A percentile compares a stretch with the other conserved stretches of the same genome.
These are phyloP conservation scores for Tachycineta bicolor DNA, from an alignment of 2,113 vertebrate species.

Conservation along the genomic window DNA sequence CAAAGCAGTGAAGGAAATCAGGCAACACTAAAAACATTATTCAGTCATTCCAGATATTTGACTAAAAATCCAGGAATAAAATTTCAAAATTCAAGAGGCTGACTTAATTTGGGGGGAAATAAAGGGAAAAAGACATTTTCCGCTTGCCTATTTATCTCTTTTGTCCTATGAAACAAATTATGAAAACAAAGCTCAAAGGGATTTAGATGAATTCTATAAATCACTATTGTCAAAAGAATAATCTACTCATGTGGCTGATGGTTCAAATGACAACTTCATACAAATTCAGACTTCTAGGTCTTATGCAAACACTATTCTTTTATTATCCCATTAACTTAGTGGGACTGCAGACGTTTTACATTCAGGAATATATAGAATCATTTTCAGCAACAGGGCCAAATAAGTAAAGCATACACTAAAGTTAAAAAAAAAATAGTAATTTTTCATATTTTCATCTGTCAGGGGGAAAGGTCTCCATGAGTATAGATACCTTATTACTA, in stretches of 20 bases:
- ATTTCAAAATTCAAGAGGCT: background rate
- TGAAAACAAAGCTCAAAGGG: background rate
- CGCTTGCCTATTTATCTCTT: background rate
- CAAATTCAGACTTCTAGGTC: background rate
- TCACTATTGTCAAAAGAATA: background rate
- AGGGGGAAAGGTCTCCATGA: background rate
- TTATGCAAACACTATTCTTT: background rate
- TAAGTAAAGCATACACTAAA: background rate
- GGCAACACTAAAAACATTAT: background rate
- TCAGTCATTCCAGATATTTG: background rate
- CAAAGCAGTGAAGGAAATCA: background rate
- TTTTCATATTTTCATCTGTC: background rate
- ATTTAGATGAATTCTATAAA: background rate
- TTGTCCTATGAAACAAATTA: background rate
- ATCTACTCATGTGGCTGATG: background rate
- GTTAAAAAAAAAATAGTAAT: background rate
- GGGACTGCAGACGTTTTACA: background rate
- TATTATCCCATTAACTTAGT: background rate
- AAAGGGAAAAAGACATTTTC: background rate
- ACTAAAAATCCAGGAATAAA: background rate
- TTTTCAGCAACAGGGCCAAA: background rate
- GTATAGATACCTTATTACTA: background rate
- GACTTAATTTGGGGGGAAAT: accelerated
- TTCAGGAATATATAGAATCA: background rate
- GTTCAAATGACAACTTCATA: background rate